phyloP scores from a whole-genome alignment of 2,888 invertebrate species.

The Mythimna lalbum region DNA sequence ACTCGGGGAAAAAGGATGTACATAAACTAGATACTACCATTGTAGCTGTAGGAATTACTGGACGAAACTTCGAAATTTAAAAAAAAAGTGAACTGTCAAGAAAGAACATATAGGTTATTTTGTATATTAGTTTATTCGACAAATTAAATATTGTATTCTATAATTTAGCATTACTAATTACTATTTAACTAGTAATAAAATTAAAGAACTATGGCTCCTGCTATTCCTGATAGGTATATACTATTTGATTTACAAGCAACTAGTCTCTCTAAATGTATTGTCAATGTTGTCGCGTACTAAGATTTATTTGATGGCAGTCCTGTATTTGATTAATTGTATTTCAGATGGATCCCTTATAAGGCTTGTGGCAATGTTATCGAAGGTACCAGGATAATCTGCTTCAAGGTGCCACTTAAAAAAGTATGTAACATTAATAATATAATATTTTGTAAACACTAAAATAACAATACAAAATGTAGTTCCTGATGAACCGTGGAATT shows the following conservation, averaged over 20 bases:
- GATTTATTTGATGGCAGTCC: not conserved
- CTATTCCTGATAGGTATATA: slow-evolving; percentile 80
- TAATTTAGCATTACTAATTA: not conserved
- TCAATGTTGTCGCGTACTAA: not conserved
- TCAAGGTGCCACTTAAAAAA: slow-evolving; percentile 92
- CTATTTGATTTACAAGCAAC: not conserved
- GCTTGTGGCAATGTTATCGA: slow-evolving; percentile 92
- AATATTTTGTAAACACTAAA: slow-evolving; percentile 7
- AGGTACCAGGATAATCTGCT: slow-evolving; percentile 93
- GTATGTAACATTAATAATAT: too few species aligned
- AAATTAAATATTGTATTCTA: not conserved
- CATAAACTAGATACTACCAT: not conserved
- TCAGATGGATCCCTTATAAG: slow-evolving; percentile 92
- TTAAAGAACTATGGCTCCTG: slow-evolving; percentile 63
- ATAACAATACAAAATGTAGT: not conserved
- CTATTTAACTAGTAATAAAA: not conserved
- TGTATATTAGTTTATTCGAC: not conserved
- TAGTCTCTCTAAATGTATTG: not conserved
- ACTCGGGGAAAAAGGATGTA: not conserved
- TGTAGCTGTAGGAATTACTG: not conserved
- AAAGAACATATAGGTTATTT: slow-evolving; percentile 36
- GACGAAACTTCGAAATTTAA: not conserved
- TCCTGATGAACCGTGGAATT: not conserved
- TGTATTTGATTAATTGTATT: slow-evolving; percentile 65
- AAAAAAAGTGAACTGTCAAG: not conserved